Evolutionary conservation across 2,113 vertebrate species (phyloP), one percentile per base, ranked within the genome.

Genomic region (Melospiza melodia): DNA sequence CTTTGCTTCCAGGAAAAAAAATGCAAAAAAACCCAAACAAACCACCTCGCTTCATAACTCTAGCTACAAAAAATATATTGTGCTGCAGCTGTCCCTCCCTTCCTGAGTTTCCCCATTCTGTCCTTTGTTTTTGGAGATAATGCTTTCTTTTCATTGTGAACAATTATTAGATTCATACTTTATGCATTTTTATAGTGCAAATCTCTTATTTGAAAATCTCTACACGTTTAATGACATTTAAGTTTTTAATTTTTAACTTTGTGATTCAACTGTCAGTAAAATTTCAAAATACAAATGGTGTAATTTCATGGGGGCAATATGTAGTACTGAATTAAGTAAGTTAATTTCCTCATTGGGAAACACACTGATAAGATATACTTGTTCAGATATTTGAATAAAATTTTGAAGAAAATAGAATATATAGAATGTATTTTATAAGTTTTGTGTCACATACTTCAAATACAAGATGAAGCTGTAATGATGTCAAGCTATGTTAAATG

Each of bases 61-160:
- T 4, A 10, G 46, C 46, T 96, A 96, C 94, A 96, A 94, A 89
- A 96, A 82, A 91, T 73, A 55, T 4, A 90, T 94, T 96, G 79
- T 93, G 25, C 57, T 79, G 27, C 46, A 69, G 41, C 62, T 84
- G 25, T 73, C 49, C 46, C 46, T 90, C 63, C 43, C 90, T 89
- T 90, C 65, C 54, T 3, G 30, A 90, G 15, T 69, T 92, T 85
- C 46, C 74, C 17, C 8, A 9, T 79, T 90, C 63, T 57, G 52
- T 31, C 35, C 65, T 92, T 92, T 92, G 39, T 51, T 77, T 49
- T 52, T 77, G 77, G n/a, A 87, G 65, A 71, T 61, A 71, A 77
- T 22, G n/a, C 78, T 85, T 77, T 94, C 77, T 84, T 93, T 93
- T 90, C 1, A 85, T 83, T 59, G 68, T 72, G 25, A 83, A 37